These are phyloP conservation scores for Nephrotoma appendiculata DNA, from an alignment of 2,888 invertebrate species.

Conservation along the genomic window DNA sequence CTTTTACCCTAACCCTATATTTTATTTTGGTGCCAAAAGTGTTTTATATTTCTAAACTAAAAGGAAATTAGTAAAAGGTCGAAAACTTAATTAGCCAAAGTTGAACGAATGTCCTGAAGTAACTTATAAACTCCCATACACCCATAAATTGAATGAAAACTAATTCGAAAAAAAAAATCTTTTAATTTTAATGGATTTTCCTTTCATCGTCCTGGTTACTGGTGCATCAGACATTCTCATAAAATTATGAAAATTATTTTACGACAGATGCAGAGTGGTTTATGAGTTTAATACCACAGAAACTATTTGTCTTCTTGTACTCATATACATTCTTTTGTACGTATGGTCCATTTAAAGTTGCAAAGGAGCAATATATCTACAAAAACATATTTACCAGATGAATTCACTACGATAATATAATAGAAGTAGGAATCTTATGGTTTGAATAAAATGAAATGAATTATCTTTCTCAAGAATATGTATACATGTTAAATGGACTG, in stretches of 20 bases:
- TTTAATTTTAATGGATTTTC: neutral
- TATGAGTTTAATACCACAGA: neutral
- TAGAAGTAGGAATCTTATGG: neutral
- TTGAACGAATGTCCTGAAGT: neutral
- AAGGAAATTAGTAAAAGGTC: too few relatives aligned
- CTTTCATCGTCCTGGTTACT: neutral
- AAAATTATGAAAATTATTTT: neutral
- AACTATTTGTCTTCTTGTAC: neutral
- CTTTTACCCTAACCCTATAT: too few relatives aligned
- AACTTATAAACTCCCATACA: neutral
- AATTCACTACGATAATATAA: neutral
- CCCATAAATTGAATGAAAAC: neutral
- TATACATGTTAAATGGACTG: neutral
- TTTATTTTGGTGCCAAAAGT: too few relatives aligned
- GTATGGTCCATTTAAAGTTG: neutral
- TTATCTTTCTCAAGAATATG: neutral
- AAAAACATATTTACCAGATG: neutral
- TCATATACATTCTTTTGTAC: too few relatives aligned
- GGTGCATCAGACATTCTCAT: neutral
- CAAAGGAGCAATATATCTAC: neutral
- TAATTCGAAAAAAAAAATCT: neutral
- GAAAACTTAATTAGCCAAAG: neutral
- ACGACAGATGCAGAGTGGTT: neutral
- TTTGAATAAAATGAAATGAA: neutral
- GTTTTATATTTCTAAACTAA: too few relatives aligned